These are phyloP conservation scores for Trichoplusia ni DNA, from an alignment of 1,140 invertebrate species.

Conservation along the genomic window DNA sequence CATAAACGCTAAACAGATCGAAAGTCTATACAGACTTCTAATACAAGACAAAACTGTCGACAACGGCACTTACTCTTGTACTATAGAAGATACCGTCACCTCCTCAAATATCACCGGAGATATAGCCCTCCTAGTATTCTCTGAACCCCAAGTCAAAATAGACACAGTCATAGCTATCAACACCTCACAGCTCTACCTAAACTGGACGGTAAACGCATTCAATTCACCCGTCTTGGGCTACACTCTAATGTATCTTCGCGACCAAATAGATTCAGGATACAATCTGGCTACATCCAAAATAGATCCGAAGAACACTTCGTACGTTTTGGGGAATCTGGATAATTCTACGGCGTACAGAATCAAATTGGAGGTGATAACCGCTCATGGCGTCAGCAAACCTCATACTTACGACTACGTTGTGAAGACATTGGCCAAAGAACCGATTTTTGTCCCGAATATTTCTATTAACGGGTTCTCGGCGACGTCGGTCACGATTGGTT, in stretches of 20 bases:
- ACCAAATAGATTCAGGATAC: background rate
- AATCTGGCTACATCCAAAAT: slow-evolving; percentile 73
- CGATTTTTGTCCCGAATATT: slow-evolving; percentile 89
- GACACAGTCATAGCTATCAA: slow-evolving; percentile 90
- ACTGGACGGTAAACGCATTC: slow-evolving; percentile 91
- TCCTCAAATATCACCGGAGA: slow-evolving; percentile 49
- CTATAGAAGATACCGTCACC: slow-evolving; percentile 52
- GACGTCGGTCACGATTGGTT: slow-evolving; percentile 90
- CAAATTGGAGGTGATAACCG: slow-evolving; percentile 70
- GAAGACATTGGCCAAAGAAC: slow-evolving; percentile 86
- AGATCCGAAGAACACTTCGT: slow-evolving; percentile 83
- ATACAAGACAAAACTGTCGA: slow-evolving; percentile 54
- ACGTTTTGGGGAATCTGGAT: slow-evolving; percentile 83
- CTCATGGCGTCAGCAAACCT: slow-evolving; percentile 73
- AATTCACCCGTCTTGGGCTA: slow-evolving; percentile 87
- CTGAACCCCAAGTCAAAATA: slow-evolving; percentile 87
- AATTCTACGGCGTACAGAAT: slow-evolving; percentile 85
- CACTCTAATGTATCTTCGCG: slow-evolving; percentile 80
- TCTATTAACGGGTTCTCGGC: slow-evolving; percentile 89
- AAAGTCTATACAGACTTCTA: slow-evolving; percentile 51
- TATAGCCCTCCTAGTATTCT: slow-evolving; percentile 84
- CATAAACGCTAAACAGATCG: slow-evolving; percentile 48
- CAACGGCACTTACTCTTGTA: slow-evolving; percentile 66
- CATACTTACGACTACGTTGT: slow-evolving; percentile 80
- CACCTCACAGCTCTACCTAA: slow-evolving; percentile 87